These are phyloP conservation scores for Lycaena phlaeas DNA, from an alignment of 2,888 invertebrate species.

Conservation along the genomic window DNA sequence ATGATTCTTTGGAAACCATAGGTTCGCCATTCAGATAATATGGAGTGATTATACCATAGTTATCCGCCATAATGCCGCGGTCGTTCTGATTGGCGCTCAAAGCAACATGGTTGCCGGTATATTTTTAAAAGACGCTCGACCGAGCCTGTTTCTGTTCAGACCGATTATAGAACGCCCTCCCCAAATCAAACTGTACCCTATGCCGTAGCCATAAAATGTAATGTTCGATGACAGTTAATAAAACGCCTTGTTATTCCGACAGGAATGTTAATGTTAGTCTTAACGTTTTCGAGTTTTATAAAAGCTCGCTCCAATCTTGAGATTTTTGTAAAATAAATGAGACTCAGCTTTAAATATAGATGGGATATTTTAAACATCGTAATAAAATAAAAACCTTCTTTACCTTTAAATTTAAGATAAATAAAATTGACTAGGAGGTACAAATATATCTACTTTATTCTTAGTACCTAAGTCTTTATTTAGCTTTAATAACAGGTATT, in stretches of 20 bases:
- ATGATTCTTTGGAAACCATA: no score
- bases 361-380: no score
- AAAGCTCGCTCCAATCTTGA: background rate
- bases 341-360: background rate
- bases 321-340: background rate
- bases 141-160: constrained; percentile 24
- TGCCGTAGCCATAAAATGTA: background rate
- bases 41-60: constrained; percentile 42
- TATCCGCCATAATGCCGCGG: constrained; percentile 49
- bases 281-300: constrained; percentile 11
- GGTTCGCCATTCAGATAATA: no score
- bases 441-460: no score
- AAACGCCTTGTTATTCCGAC: constrained; percentile 12
- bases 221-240: background rate
- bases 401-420: no score
- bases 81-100: constrained; percentile 48
- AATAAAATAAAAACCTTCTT: no score
- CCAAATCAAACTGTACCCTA: constrained; percentile 16
- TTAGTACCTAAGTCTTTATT: no score
- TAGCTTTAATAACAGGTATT: no score
- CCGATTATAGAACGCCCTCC: constrained; percentile 15
- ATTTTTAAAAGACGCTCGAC: constrained; percentile 30
- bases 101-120: constrained; percentile 54
- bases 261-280: constrained; percentile 13
- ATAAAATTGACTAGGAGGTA: no score